phyloP scores from a whole-genome alignment of 2,888 invertebrate genomes.

The Agrotis clavis region DNA sequence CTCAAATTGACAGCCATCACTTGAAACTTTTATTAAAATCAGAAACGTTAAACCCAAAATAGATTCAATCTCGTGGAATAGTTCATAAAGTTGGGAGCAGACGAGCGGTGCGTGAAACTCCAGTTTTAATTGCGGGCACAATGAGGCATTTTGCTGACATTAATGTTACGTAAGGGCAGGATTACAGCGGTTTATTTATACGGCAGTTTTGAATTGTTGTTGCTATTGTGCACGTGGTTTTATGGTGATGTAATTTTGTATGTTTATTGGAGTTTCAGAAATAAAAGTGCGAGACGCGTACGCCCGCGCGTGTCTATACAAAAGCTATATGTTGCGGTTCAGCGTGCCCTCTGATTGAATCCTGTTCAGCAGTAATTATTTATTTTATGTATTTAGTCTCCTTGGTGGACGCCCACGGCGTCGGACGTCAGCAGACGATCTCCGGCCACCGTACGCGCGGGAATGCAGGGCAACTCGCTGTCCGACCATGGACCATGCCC shows the following conservation, averaged over 20 bases:
- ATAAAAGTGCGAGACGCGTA: too few species aligned
- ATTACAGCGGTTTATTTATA: constrained; percentile 38
- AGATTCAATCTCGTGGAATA: constrained; percentile 52
- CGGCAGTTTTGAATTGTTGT: constrained; percentile 15
- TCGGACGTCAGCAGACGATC: too few species aligned
- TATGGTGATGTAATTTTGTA: not conserved
- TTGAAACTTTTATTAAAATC: constrained; percentile 42
- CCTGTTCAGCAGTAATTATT: too few species aligned
- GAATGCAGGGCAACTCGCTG: too few species aligned
- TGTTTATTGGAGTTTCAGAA: not conserved
- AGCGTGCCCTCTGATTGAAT: too few species aligned
- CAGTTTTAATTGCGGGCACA: constrained; percentile 60
- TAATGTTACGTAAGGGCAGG: constrained; percentile 48
- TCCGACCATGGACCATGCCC: too few species aligned
- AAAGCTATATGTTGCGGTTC: too few species aligned
- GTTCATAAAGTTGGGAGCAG: constrained; percentile 56
- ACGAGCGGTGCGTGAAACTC: constrained; percentile 49
- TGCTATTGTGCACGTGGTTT: constrained; percentile 9
- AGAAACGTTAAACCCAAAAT: constrained; percentile 32
- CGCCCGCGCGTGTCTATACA: too few species aligned
- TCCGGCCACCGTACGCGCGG: too few species aligned
- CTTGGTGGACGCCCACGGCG: too few species aligned
- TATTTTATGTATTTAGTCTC: too few species aligned
- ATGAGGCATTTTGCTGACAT: constrained; percentile 57
- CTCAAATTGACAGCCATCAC: not conserved